Evolutionary conservation across 2,797 vertebrate genomes (phyloP), one percentile per base, ranked within the genome.

Genomic region (Diplodus sargus): DNA sequence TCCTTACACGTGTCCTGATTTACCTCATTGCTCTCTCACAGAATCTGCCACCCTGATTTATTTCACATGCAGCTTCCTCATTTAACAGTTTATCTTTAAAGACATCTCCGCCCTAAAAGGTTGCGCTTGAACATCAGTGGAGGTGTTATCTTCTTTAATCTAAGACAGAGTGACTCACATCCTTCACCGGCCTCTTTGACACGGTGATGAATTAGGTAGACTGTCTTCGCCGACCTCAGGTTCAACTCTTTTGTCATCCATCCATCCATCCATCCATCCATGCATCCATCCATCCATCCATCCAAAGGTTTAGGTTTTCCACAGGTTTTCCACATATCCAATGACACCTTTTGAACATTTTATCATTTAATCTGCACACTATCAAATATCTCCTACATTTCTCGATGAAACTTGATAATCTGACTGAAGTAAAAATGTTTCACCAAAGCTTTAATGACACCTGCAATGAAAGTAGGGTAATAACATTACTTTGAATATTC

Each of bases 201-300:
- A 72, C 48, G 57, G 47, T 73, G 85, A 86, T 83, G 45, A 64
- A 82, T 78, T 60, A 43, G 67, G 30, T 42, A 42, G 82, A 62
- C 70, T n/a, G 20, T 53, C 68, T 69, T 56, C 2, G 0, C 3
- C 84, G 81, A 85, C 80, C 77, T 71, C 43, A 58, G 49, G 30
- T 70, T 89, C 79, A 83, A 70, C 79, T 65, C 70, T 61, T 85
- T 82, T 78, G 81, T 79, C 39, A 48, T 64, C 53, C 68, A 63
- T 56, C 70, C 74, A 70, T 12, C 53, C 70, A 51, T 66, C 30
- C 39, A 39, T 39, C 8, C 34, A 39, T 39, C 34, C 34, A 39
- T 39, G 10, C 39, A 39, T 39, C 10, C 39, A 51, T 66, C 30
- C 39, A 39, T 10, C 39, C 9, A 39, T 10, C 2, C 39, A 70